Evolutionary conservation across 2,888 invertebrate genomes (phyloP), one percentile per base, ranked within the genome.

Genomic region (Sepioteuthis lessoniana): DNA sequence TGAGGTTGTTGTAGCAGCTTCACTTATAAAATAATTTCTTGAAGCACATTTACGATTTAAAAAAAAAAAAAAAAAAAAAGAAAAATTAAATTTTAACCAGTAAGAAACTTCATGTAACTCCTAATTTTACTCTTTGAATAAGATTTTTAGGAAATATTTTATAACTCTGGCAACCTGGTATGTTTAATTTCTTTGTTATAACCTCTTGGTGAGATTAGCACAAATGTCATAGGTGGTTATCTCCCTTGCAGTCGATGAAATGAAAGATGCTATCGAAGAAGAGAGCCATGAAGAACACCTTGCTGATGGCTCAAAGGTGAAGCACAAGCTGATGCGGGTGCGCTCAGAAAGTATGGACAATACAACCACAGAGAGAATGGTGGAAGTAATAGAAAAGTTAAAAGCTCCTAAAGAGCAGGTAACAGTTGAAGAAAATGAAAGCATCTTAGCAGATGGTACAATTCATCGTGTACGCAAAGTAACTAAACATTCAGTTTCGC

Each of bases 251-350:
- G 91, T 46, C 46, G 91, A 92, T 31, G 91, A 92, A 38, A 92
- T 92, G 91, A 92, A 92, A 46, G 91, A 92, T 46, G 91, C 91
- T 31, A 47, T 92, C n/a, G 91, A 92, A 42, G 91, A 92, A 92
- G 91, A 31, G 46, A 92, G 91, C 42, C 91, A 92, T 31, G 91
- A 97, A 94, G 96, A 96, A 93, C 94, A 95, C 21, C 95, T 96
- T 35, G 95, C 96, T 13, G 97, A 97, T 95, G 97, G 97, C 8
- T 96, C 96, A 25, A 95, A 96, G 25, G 95, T 97, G 28, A 96
- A 95, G 91, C 95, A 95, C 50, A 95, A 95, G 76, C 94, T 95
- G n/a, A 94, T 95, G 47, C 95, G 95, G 91, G 95, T 95, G 31
- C 94, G 95, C 94, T 95, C 95, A 47, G 94, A 95, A 94, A 94